Evolutionary conservation across 2,888 invertebrate genomes (phyloP).

Genomic region (Minunthozetes semirufus): DNA sequence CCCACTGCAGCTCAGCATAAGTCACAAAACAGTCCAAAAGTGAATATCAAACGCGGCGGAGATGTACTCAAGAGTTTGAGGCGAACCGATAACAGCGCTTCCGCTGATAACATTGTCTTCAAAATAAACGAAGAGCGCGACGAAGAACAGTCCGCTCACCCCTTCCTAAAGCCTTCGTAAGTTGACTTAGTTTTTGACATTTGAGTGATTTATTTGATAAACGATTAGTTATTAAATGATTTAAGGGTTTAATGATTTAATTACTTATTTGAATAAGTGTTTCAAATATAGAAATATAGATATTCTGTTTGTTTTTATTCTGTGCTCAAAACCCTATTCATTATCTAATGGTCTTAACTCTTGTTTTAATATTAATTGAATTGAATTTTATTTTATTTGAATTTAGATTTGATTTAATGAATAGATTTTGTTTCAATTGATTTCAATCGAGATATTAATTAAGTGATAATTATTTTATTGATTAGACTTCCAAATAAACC

Average conservation of each 20-base stretch:
- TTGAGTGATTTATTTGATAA: neutral
- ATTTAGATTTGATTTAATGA: no score
- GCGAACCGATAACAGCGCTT: conserved; percentile 21
- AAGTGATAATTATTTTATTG: neutral
- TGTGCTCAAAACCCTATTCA: no score
- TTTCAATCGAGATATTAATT: no score
- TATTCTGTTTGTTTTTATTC: no score
- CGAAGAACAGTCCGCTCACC: neutral
- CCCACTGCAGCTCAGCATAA: neutral
- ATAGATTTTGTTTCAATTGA: neutral
- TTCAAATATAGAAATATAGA: no score
- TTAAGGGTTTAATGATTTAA: no score
- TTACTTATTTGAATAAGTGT: no score
- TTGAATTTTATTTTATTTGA: no score
- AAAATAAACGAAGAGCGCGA: conserved; percentile 15
- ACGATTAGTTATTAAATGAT: no score
- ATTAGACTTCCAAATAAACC: conserved; percentile 44
- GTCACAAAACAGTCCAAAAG: conserved; percentile 18
- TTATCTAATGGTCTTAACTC: no score
- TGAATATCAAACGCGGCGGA: neutral
- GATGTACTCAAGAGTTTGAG: conserved; percentile 18
- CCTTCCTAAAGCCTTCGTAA: conserved; percentile 10
- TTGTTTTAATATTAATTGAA: no score
- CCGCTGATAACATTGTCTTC: conserved; percentile 22
- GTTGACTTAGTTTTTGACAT: neutral